These are phyloP conservation scores for Prunella himalayana DNA, from an alignment of 2,113 vertebrate species.

Conservation along the genomic window DNA sequence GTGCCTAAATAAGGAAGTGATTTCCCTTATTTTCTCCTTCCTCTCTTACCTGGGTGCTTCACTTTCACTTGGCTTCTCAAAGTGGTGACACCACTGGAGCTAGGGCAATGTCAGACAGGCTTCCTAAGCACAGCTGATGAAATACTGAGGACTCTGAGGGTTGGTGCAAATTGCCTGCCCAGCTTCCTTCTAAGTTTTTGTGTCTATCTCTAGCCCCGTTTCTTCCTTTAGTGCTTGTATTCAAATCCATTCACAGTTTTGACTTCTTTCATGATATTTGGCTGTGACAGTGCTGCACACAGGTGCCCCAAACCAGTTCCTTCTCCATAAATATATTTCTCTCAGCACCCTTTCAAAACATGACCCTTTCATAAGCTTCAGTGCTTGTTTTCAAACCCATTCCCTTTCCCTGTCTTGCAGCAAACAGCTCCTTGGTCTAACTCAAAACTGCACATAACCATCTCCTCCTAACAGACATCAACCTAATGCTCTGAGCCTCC, in stretches of 20 bases:
- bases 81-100: not conserved
- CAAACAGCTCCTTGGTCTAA: not conserved
- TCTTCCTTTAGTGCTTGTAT: not conserved
- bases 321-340: not conserved
- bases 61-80: not conserved
- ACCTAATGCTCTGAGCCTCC: not conserved
- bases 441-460: not conserved
- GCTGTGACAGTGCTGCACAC: not conserved
- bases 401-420: not conserved
- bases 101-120: not conserved
- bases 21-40: not conserved
- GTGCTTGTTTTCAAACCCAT: conserved; percentile 31
- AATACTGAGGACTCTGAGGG: not conserved
- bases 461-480: conserved; percentile 7
- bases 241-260: not conserved
- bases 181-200: not conserved
- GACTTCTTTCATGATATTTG: not conserved
- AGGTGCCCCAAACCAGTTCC: not conserved
- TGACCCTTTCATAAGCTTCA: conserved; percentile 16
- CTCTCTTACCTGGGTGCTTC: not conserved
- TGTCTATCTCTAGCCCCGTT: not conserved
- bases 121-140: not conserved
- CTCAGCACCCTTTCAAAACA: not conserved
- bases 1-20: not conserved
- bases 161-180: not conserved